These are phyloP conservation scores for Ceuthmochares aereus DNA, from an alignment of 2,113 vertebrate genomes.

Conservation along the genomic window DNA sequence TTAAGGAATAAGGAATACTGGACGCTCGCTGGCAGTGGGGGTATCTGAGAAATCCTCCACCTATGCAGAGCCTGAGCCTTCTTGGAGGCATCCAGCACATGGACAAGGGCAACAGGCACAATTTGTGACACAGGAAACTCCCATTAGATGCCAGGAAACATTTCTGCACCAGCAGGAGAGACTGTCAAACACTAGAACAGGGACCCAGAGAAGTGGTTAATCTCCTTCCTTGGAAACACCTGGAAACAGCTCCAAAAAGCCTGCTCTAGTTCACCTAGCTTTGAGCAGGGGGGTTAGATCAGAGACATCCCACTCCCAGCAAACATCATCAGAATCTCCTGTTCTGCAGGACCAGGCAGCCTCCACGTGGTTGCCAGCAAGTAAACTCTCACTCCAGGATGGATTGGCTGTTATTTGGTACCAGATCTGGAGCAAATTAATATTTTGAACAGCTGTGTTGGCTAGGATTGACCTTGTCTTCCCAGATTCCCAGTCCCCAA, in stretches of 20 bases:
- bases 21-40: background rate
- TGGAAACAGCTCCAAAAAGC: background rate
- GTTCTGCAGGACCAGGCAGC: background rate
- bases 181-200: background rate
- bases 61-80: background rate
- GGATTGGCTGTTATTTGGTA: background rate
- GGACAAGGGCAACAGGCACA: background rate
- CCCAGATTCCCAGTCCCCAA: background rate
- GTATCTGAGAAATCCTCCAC: background rate
- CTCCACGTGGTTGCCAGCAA: background rate
- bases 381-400: background rate
- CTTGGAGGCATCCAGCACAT: background rate
- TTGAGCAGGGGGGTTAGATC: background rate
- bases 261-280: background rate
- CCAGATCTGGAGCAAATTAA: background rate
- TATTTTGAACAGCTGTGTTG: background rate
- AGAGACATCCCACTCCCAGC: background rate
- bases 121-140: background rate
- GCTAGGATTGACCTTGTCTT: background rate
- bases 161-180: background rate
- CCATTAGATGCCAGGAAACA: background rate
- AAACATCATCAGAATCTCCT: background rate
- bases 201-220: background rate
- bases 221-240: background rate
- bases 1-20: background rate